Percentiles rank a stretch among this genome's conserved stretches.
phyloP scores from a whole-genome alignment of 2,888 invertebrate genomes.

The Leistus spinibarbis region DNA sequence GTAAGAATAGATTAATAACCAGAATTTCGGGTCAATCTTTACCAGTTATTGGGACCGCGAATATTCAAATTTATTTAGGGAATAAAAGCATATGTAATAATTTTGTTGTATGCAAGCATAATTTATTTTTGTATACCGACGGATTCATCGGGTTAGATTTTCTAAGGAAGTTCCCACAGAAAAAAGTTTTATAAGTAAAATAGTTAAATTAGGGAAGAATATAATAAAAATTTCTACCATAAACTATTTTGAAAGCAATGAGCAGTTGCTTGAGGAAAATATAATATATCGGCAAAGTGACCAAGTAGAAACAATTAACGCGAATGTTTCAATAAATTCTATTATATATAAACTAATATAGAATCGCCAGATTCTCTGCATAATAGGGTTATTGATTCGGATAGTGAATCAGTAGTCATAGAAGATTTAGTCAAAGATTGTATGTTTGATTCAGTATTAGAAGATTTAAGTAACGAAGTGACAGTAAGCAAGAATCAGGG shows the following conservation, averaged over 20 bases:
- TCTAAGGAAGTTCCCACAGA: slow-evolving; percentile 1
- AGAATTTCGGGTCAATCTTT: slow-evolving; percentile 10
- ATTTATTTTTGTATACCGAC: background rate
- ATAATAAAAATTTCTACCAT: background rate
- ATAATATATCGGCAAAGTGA: too few relatives aligned
- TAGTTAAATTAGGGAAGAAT: background rate
- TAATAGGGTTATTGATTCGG: too few relatives aligned
- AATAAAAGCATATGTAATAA: background rate
- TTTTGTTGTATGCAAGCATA: slow-evolving; percentile 2
- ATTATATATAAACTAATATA: too few relatives aligned
- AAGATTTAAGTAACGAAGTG: too few relatives aligned
- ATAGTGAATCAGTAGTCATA: too few relatives aligned
- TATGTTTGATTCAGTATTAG: too few relatives aligned
- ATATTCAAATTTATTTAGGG: background rate
- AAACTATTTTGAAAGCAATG: too few relatives aligned
- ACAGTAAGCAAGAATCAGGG: background rate
- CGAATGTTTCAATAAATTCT: too few relatives aligned
- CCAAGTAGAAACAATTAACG: too few relatives aligned
- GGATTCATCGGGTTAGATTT: slow-evolving; percentile 11
- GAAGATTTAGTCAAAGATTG: too few relatives aligned
- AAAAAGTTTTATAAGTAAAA: slow-evolving; percentile 1
- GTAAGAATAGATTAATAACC: background rate
- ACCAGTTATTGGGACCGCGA: background rate
- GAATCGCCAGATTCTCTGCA: too few relatives aligned
- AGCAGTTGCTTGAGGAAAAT: too few relatives aligned